Percentiles rank a stretch among this genome's conserved stretches.
phyloP scores from a whole-genome alignment of 2,113 vertebrate genomes.

The Oceanodroma tethys region DNA sequence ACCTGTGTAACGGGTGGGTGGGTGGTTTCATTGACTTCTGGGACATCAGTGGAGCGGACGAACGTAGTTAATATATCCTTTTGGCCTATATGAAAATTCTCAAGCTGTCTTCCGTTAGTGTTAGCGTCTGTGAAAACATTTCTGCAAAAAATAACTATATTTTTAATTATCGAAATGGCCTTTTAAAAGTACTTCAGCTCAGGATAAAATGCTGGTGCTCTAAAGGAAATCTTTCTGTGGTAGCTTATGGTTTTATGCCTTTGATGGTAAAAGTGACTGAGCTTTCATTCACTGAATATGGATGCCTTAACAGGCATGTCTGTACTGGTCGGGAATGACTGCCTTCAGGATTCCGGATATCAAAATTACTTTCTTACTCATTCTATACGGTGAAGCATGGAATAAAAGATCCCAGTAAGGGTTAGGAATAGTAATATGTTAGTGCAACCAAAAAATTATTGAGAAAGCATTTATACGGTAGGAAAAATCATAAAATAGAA shows the following conservation, averaged over 20 bases:
- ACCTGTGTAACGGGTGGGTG: accelerated
- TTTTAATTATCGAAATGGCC: not conserved
- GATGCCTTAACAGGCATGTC: conserved; percentile 13
- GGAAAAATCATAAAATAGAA: not conserved
- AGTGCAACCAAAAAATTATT: not conserved
- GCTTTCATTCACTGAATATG: not conserved
- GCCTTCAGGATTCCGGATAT: not conserved
- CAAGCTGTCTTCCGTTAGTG: not conserved
- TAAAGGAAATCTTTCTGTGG: not conserved
- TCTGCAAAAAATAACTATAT: not conserved
- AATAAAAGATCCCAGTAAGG: not conserved
- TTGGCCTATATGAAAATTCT: not conserved
- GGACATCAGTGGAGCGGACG: not conserved
- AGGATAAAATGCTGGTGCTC: not conserved
- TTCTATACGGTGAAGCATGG: not conserved
- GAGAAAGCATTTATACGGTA: not conserved
- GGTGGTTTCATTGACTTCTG: not conserved
- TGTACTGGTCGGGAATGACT: conserved; percentile 10
- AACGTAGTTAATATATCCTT: not conserved
- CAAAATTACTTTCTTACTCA: not conserved
- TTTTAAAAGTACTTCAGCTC: not conserved
- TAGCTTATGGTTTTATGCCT: not conserved
- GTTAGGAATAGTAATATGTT: not conserved
- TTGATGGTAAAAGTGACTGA: not conserved
- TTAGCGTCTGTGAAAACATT: not conserved